Conservation (phyloP, 2,888 invertebrate species). For the Metacarcinus magister region DNA sequence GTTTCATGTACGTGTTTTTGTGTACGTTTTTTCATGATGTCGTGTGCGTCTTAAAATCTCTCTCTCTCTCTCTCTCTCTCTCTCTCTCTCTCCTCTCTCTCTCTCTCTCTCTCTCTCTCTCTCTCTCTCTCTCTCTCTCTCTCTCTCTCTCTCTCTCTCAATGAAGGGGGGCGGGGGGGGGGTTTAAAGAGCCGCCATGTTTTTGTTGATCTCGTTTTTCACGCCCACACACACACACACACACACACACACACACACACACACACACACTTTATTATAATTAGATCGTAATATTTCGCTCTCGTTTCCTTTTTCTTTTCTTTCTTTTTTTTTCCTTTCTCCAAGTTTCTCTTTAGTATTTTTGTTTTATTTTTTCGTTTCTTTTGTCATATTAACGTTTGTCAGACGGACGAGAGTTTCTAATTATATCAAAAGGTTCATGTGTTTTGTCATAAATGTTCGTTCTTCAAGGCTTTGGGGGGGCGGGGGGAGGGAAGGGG, state of each 20-base stretch:
- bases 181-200: not conserved
- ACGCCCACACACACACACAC: not conserved
- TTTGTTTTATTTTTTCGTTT: too few species aligned
- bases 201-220: not conserved
- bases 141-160: not conserved
- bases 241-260: not conserved
- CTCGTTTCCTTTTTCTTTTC: too few species aligned
- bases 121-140: slow-evolving; percentile 26
- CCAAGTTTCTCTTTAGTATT: too few species aligned
- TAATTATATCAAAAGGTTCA: not conserved
- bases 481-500: too few species aligned
- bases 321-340: too few species aligned
- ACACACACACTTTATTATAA: slow-evolving; percentile 7
- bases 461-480: not conserved
- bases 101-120: slow-evolving; percentile 26
- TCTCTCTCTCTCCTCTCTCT: slow-evolving; percentile 19
- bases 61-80: slow-evolving; percentile 21
- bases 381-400: too few species aligned
- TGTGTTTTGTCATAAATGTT: not conserved
- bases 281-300: too few species aligned
- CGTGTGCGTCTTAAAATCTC: not conserved
- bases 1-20: not conserved
- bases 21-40: not conserved
- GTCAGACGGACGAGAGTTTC: not conserved
- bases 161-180: not conserved